phyloP scores from a whole-genome alignment of 2,797 vertebrate species.

The Crossoptilon crossoptilon region DNA sequence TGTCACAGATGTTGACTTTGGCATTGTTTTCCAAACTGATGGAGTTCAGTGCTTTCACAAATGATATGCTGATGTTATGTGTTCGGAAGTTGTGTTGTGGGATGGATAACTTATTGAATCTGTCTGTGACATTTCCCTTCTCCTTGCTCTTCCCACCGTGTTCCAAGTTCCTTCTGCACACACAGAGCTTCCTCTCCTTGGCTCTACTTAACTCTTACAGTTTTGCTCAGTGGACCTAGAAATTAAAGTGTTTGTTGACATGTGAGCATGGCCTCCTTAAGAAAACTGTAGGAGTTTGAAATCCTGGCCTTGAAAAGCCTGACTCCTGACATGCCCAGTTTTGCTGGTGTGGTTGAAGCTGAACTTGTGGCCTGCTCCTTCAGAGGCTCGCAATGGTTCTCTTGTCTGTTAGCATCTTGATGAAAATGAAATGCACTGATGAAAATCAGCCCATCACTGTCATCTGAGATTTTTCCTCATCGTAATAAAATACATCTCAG shows the following conservation, averaged over 20 bases:
- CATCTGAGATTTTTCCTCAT: conserved; percentile 5
- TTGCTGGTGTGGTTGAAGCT: not conserved
- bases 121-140: not conserved
- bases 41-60: conserved; percentile 20
- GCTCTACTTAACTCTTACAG: not conserved
- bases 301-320: not conserved
- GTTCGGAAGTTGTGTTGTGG: conserved; percentile 9
- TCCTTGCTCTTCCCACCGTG: accelerated
- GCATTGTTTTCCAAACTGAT: conserved; percentile 47
- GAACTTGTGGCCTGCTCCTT: accelerated
- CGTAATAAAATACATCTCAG: not conserved
- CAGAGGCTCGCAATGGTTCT: not conserved
- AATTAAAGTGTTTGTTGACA: not conserved
- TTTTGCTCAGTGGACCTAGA: not conserved
- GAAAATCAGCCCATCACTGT: not conserved
- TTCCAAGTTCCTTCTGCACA: accelerated
- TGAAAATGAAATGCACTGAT: not conserved
- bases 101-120: not conserved
- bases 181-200: accelerated
- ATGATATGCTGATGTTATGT: conserved; percentile 14
- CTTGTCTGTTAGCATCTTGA: not conserved
- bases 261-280: not conserved
- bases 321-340: not conserved
- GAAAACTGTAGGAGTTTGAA: not conserved
- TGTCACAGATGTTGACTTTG: conserved; percentile 54